Conservation (phyloP, 1,140 invertebrate species). For the Dryas iulia region DNA sequence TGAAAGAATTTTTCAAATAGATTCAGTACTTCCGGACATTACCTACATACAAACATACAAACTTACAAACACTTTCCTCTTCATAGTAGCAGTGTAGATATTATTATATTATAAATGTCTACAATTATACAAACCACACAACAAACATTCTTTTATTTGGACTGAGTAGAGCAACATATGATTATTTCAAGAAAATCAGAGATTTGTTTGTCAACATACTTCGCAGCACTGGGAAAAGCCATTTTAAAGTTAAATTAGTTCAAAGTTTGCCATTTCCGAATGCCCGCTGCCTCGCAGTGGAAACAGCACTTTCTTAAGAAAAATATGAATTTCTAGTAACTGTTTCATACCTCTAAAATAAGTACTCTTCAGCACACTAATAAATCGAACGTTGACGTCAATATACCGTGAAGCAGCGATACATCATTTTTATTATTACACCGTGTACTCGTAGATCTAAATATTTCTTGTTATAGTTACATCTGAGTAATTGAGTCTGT, state of each 20-base stretch:
- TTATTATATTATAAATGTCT: no score
- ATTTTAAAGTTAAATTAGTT: constrained; percentile 44
- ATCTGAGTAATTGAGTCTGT: no score
- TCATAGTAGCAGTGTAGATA: no score
- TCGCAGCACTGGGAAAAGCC: constrained; percentile 33
- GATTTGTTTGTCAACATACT: constrained; percentile 34
- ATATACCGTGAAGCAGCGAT: no score
- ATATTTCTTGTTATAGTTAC: no score
- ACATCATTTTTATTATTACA: no score
- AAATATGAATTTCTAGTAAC: constrained; percentile 11
- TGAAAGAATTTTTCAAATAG: no score
- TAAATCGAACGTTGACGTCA: not conserved
- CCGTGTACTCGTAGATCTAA: no score
- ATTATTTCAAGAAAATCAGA: constrained; percentile 28
- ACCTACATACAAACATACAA: no score
- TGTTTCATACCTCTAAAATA: not conserved
- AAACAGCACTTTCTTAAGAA: constrained; percentile 5
- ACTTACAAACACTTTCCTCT: no score
- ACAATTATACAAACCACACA: not conserved
- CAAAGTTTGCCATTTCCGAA: constrained; percentile 32
- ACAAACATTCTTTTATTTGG: not conserved
- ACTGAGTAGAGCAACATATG: not conserved
- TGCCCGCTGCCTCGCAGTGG: constrained; percentile 10
- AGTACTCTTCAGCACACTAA: no score
- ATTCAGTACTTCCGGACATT: no score